phyloP scores from a whole-genome alignment of 2,797 vertebrate species.

The Parauchenoglanis punctatus region DNA sequence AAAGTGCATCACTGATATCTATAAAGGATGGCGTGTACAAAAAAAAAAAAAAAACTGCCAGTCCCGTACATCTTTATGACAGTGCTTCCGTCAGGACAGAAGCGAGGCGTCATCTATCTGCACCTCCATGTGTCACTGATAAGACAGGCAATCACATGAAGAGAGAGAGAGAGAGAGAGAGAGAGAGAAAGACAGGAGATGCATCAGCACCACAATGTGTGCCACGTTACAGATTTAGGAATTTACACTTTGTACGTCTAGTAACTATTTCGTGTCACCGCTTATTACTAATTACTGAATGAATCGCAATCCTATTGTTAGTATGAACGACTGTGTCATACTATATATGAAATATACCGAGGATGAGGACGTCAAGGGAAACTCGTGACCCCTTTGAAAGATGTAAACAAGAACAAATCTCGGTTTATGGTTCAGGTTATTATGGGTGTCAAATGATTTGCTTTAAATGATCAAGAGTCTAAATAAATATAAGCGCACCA shows the following conservation, averaged over 20 bases:
- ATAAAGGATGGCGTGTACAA: background rate
- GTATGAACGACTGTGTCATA: background rate
- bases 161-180: background rate
- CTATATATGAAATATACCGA: no score
- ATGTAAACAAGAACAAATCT: background rate
- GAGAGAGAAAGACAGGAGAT: background rate
- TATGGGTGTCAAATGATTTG: background rate
- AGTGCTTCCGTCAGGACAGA: constrained; percentile 3
- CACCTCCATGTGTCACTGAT: constrained; percentile 37
- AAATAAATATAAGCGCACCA: background rate
- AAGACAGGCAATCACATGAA: background rate
- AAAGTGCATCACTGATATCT: constrained; percentile 10
- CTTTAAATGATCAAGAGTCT: background rate
- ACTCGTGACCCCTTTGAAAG: background rate
- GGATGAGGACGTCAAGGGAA: background rate
- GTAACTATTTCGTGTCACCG: no score
- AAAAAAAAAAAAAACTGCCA: background rate
- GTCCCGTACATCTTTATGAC: background rate
- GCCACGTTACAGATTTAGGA: background rate
- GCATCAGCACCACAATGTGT: background rate
- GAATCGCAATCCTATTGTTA: background rate
- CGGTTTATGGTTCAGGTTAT: background rate
- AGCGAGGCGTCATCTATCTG: constrained; percentile 29
- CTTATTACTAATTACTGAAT: background rate
- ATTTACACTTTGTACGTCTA: background rate